Conservation (phyloP, 1,140 invertebrate genomes). For the Drosophila guanche region DNA sequence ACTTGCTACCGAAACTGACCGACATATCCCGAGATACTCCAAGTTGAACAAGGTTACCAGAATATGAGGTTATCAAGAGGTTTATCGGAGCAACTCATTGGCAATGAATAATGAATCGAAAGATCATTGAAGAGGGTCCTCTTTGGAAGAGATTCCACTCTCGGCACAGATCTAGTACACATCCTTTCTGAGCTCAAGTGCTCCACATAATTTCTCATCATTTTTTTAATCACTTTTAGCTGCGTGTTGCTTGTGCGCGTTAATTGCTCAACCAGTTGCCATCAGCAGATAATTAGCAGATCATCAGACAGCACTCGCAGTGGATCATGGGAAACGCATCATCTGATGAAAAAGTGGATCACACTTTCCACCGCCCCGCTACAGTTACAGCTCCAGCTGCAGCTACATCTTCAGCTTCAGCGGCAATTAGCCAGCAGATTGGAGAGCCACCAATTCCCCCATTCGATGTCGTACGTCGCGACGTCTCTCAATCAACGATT, state of each 20-base stretch:
- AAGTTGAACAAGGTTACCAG: no score
- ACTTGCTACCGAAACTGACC: constrained; percentile 16
- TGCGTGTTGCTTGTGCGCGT: constrained; percentile 25
- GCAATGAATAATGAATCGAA: no score
- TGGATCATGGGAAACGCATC: neutral
- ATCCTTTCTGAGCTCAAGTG: no score
- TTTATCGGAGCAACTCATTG: no score
- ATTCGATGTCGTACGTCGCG: constrained; percentile 8
- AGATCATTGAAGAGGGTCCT: no score
- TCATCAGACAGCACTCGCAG: constrained; percentile 16
- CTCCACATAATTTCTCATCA: no score
- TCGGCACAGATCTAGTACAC: no score
- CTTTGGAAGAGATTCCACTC: no score
- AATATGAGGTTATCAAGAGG: no score
- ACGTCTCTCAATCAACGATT: constrained; percentile 37
- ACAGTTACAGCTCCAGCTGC: neutral
- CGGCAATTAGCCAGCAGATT: constrained; percentile 41
- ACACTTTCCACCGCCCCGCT: constrained; percentile 9
- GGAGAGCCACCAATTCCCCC: constrained; percentile 37
- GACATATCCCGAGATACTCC: neutral
- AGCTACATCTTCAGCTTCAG: constrained; percentile 2
- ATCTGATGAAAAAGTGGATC: constrained; percentile 36
- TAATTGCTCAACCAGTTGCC: constrained; percentile 27
- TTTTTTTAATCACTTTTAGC: constrained; percentile 13
- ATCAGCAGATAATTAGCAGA: constrained; percentile 49